Base-by-base conservation (phyloP, 2,888 invertebrate species). In the Drosophila borealis region DNA sequence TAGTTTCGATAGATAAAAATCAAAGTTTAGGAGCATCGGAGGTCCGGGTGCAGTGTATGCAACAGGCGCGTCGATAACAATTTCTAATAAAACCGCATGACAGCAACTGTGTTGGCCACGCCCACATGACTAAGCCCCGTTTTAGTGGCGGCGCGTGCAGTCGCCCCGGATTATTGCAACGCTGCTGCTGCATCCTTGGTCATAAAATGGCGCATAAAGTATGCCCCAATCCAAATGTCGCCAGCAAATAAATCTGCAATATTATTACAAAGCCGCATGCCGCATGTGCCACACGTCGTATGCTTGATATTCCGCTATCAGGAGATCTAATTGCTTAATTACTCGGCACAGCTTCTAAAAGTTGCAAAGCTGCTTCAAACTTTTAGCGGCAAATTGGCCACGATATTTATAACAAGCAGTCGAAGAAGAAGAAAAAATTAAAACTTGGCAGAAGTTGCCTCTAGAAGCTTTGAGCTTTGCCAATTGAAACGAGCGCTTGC, bases 51-150 rank as follows among this genome's bases (percentile, higher is more conserved):
- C n/a, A 48, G 55, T 61, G 60, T 70, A 77, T 72, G 83, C 83
- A 85, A 88, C 82, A 83, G 81, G 88, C 88, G 68, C 61, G 57
- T 69, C 74, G 88, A 85, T 87, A 89, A 89, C 89, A 81, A 87
- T 88, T 88, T 87, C 84, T 84, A 87, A 89, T 85, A 87, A 88
- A 88, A 82, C 82, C 83, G 63, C 87, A 89, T 84, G 87, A 84
- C 84, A 88, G 81, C 53, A 65, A 57, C 46, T 39, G 25, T 36
- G 37, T 9, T 13, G 48, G 41, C 50, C 60, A 42, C 59, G 29
- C 55, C 36, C 29, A 37, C 17, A 8, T 41, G 53, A 21, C 61
- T 72, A 62, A 72, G 68, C 64, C 65, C 34, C 46, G 25, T 66
- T 62, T 68, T 73, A 70, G 82, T 85, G 62, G 57, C 62, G 57